These are phyloP conservation scores for Clarias pachynema DNA, from an alignment of 2,797 vertebrate species.

Conservation along the genomic window DNA sequence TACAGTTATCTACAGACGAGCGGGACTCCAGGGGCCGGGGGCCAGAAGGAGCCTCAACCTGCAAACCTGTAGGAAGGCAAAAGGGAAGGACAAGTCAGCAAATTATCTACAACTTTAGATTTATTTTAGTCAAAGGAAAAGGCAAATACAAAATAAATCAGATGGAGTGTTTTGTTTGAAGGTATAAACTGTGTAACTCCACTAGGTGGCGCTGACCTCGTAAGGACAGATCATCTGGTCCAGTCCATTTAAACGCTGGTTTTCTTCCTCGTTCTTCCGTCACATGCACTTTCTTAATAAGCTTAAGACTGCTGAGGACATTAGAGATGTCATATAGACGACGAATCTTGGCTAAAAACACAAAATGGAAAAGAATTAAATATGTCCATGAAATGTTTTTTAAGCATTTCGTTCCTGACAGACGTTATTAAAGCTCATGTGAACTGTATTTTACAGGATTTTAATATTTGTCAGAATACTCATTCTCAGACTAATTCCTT, in stretches of 20 bases:
- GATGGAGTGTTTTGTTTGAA: not conserved
- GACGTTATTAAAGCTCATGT: not conserved
- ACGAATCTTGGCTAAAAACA: slow-evolving; percentile 89
- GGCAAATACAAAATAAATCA: not conserved
- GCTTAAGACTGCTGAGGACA: slow-evolving; percentile 91
- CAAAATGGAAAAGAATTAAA: not conserved
- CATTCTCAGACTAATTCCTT: not conserved
- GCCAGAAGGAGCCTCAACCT: slow-evolving; percentile 56
- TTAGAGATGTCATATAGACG: slow-evolving; percentile 97
- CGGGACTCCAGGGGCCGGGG: slow-evolving; percentile 64
- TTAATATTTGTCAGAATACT: not conserved
- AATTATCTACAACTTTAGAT: not conserved
- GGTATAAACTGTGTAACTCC: not conserved
- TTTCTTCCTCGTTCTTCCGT: slow-evolving; percentile 90
- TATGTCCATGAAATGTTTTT: not conserved
- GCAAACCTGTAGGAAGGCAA: slow-evolving; percentile 59
- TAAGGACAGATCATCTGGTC: slow-evolving; percentile 80
- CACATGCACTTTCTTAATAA: slow-evolving; percentile 95
- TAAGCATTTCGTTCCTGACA: not conserved
- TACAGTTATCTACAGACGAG: slow-evolving; percentile 82
- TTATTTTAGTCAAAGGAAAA: not conserved
- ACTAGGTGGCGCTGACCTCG: slow-evolving; percentile 72
- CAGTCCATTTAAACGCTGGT: slow-evolving; percentile 93
- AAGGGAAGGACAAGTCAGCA: not conserved
- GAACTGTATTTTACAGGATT: not conserved